phyloP scores from a whole-genome alignment of 37 sponge, comb jelly and placozoan genomes.

The Aplysina aerophoba region DNA sequence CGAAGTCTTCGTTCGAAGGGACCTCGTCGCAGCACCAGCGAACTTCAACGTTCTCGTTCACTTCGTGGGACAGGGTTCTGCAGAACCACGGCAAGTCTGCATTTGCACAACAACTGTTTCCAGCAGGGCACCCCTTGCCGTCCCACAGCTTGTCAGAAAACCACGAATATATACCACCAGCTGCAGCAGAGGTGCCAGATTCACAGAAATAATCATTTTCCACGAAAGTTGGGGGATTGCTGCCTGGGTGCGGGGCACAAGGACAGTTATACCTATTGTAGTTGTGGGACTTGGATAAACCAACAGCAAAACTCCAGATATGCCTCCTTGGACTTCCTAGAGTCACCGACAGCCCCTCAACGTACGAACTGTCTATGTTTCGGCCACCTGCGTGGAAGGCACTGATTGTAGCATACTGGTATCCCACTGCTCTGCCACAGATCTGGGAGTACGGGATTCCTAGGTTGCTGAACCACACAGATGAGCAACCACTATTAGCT shows the following conservation, averaged over 20 bases:
- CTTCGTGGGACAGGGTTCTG: background rate
- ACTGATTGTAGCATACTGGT: background rate
- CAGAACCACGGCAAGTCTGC: constrained; percentile 1
- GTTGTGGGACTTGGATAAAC: background rate
- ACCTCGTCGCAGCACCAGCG: background rate
- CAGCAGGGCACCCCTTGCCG: background rate
- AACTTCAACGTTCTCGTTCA: constrained; percentile 3
- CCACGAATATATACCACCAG: no score
- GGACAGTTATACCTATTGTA: background rate
- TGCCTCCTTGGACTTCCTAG: background rate
- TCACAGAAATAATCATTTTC: background rate
- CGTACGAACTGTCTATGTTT: background rate
- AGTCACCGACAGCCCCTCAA: background rate
- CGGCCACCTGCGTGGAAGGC: background rate
- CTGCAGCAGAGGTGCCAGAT: background rate
- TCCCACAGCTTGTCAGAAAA: background rate
- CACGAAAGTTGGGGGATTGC: background rate
- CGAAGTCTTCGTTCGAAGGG: background rate
- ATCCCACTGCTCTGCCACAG: constrained; percentile 3
- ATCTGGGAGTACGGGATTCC: background rate
- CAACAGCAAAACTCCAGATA: constrained; percentile 18
- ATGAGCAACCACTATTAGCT: background rate
- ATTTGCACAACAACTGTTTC: constrained; percentile 10
- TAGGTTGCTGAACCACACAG: background rate
- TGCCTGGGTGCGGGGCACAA: background rate